These are phyloP conservation scores for Hemicordylus capensis DNA, from an alignment of 2,113 vertebrate species.

Conservation along the genomic window DNA sequence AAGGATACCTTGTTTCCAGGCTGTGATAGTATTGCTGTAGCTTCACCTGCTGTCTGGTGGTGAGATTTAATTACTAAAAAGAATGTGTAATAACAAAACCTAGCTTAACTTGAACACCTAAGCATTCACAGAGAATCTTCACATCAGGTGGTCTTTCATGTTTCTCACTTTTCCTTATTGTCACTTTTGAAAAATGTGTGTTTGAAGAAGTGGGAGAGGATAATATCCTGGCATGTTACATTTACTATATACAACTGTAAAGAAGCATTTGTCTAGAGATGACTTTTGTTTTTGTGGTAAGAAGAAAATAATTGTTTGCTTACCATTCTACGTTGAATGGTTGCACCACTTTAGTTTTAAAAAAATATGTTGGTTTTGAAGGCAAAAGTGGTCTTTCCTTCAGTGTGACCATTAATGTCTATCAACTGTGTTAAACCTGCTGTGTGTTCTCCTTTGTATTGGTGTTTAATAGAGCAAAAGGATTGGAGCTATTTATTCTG, in stretches of 20 bases:
- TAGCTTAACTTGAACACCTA: neutral
- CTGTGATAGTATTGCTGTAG: neutral
- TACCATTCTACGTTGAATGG: neutral
- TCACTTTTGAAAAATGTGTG: neutral
- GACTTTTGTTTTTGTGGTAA: neutral
- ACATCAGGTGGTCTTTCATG: neutral
- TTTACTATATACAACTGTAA: neutral
- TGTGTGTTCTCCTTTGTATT: constrained; percentile 13
- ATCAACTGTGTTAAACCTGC: neutral
- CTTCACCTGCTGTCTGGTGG: neutral
- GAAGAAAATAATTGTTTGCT: neutral
- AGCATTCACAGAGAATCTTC: neutral
- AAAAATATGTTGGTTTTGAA: neutral
- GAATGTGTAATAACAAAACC: neutral
- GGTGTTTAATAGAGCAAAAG: neutral
- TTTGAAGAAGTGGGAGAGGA: neutral
- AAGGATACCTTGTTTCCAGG: neutral
- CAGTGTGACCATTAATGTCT: neutral
- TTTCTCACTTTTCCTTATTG: neutral
- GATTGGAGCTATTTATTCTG: neutral
- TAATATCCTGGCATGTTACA: no score
- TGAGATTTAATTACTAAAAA: neutral
- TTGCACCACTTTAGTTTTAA: neutral
- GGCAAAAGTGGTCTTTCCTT: constrained; percentile 32
- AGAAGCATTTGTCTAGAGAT: neutral